phyloP scores from a whole-genome alignment of 2,797 vertebrate species.

The Cirrhinus molitorella region DNA sequence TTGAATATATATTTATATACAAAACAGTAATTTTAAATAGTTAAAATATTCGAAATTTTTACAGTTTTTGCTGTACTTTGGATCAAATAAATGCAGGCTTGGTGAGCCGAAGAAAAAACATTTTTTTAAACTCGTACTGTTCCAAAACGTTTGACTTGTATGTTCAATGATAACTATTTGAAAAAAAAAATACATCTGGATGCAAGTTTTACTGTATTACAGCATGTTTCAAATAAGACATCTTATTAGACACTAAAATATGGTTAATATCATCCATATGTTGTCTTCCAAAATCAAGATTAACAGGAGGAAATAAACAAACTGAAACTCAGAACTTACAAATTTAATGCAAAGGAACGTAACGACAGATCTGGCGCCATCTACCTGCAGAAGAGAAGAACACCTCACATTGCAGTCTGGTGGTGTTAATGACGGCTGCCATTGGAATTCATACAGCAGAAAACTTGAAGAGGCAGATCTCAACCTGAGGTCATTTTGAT shows the following conservation, averaged over 20 bases:
- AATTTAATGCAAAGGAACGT: background rate
- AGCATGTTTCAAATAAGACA: background rate
- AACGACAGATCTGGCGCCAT: conserved; percentile 16
- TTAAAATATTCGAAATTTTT: too few species aligned
- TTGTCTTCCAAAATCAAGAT: background rate
- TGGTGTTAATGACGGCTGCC: background rate
- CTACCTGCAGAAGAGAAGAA: background rate
- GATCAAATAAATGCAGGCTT: too few species aligned
- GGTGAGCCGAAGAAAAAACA: too few species aligned
- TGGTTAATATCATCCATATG: background rate
- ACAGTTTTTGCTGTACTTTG: too few species aligned
- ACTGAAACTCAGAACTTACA: background rate
- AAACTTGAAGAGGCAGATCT: background rate
- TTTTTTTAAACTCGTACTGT: too few species aligned
- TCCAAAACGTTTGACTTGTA: too few species aligned
- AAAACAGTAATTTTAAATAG: too few species aligned
- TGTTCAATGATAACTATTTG: background rate
- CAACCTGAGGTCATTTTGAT: background rate
- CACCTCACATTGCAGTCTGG: background rate
- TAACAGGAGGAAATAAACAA: background rate
- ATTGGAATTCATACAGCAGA: background rate
- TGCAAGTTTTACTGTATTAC: background rate
- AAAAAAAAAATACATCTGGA: background rate
- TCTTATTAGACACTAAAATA: background rate
- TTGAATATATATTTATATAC: too few species aligned